phyloP scores from a whole-genome alignment of 1,140 invertebrate species.

The Drosophila rhopaloa region DNA sequence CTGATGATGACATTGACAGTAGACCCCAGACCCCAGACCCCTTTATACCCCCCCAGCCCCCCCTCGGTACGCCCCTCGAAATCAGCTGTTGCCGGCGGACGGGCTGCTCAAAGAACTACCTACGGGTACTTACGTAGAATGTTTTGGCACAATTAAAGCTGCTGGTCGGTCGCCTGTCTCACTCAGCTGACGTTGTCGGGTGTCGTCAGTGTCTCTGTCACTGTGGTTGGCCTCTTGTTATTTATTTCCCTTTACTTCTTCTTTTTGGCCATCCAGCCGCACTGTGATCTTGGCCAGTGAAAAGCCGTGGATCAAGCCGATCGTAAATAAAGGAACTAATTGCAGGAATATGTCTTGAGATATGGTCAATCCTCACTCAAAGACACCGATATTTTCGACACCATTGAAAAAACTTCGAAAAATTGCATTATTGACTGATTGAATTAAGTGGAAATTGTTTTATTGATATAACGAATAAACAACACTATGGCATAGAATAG shows the following conservation, averaged over 20 bases:
- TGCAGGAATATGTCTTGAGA: background rate
- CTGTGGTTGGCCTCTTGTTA: conserved; percentile 34
- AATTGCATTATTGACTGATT: no score
- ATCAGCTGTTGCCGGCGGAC: conserved; percentile 52
- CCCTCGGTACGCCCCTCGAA: conserved; percentile 3
- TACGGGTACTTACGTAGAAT: conserved; percentile 76
- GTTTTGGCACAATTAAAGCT: conserved; percentile 78
- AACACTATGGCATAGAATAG: no score
- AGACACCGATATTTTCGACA: background rate
- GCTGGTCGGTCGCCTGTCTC: conserved; percentile 45
- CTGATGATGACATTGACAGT: conserved; percentile 61
- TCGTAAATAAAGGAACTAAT: background rate
- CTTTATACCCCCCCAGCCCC: background rate
- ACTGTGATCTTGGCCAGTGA: conserved; percentile 17
- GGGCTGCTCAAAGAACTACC: conserved; percentile 56
- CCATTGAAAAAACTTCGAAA: background rate
- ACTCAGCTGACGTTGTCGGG: conserved; percentile 66
- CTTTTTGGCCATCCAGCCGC: conserved; percentile 24
- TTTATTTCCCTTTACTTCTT: conserved; percentile 21
- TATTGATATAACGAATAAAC: no score
- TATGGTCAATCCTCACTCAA: background rate
- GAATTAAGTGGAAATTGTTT: no score
- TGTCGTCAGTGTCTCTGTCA: conserved; percentile 40
- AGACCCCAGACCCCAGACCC: background rate
- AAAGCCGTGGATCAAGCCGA: conserved; percentile 3